Evolutionary conservation across 2,797 vertebrate species (phyloP), one percentile per base, ranked within the genome.

Genomic region (Hyperoplus lanceolatus): DNA sequence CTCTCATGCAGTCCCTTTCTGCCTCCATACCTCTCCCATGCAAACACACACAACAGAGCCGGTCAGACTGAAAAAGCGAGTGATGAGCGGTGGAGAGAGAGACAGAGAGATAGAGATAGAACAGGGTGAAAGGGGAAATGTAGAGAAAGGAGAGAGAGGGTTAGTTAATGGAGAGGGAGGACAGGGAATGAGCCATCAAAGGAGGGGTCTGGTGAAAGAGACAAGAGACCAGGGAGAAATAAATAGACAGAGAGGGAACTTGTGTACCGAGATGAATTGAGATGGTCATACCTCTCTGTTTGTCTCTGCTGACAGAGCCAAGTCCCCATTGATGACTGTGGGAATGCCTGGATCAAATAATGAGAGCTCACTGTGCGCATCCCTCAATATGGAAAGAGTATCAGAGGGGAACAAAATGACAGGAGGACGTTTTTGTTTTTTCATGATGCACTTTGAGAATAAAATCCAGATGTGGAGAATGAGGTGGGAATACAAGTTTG

Each of bases 91-190:
- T 50, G 39, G 38, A 36, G 49, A 42, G 49, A 54, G 54, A 73
- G 64, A 29, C 29, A 29, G 29, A 29, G 21, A 29, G 29, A 29
- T 29, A 29, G 29, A 29, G 29, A 29, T 29, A 29, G 29, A 81
- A 73, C 0, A 14, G 79, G 81, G 85, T 68, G 61, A 90, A 80
- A 84, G 86, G 85, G 66, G 80, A 70, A 85, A 78, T 46, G 50
- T 65, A 65, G 65, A 60, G 73, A 74, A 77, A 57, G 66, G n/a
- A 75, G 16, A 81, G 29, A 29, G 51, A 54, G 48, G 38, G 62
- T 21, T 12, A 63, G 73, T 78, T 80, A 83, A 91, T 81, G 71
- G 78, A 59, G 59, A 78, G 73, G 66, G 70, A 68, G 70, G 79
- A 83, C 67, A 75, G 74, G 12, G 58, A 79, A 66, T 65, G 73